Evolutionary conservation across 2,888 invertebrate species (phyloP).

Genomic region (Hirtodrosophila trivittata): DNA sequence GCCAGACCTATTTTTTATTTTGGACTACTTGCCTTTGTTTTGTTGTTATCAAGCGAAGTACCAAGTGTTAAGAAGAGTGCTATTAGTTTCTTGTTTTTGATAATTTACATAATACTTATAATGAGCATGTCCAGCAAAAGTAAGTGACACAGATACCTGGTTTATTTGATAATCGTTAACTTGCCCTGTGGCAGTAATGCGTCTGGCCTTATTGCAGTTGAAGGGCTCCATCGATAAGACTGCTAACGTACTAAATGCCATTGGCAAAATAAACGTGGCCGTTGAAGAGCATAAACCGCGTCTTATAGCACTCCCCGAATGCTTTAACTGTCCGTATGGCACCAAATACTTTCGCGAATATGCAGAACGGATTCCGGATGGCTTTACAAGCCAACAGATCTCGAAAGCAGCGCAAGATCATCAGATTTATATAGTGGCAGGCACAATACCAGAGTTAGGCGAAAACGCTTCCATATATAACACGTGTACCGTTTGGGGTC

Average conservation of each 20-base stretch:
- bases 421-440: constrained; percentile 92
- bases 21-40: no score
- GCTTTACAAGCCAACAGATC: constrained; percentile 89
- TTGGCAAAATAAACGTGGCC: constrained; percentile 87
- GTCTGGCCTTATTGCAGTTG: constrained; percentile 92
- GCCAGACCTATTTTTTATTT: no score
- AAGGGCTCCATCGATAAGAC: constrained; percentile 90
- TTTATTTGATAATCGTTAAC: no score
- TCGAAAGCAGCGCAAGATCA: constrained; percentile 90
- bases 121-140: constrained; percentile 56
- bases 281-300: constrained; percentile 86
- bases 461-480: constrained; percentile 88
- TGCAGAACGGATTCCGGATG: constrained; percentile 92
- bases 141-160: constrained; percentile 35
- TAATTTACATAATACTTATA: constrained; percentile 3
- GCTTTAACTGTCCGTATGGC: constrained; percentile 98
- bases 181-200: constrained; percentile 73
- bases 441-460: constrained; percentile 93
- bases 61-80: no score
- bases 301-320: constrained; percentile 91
- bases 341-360: constrained; percentile 93
- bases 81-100: no score
- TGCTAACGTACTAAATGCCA: constrained; percentile 90
- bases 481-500: constrained; percentile 94
- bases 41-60: no score